Evolutionary conservation across 2,888 invertebrate species (phyloP).

Genomic region (Habroteleia sp.): DNA sequence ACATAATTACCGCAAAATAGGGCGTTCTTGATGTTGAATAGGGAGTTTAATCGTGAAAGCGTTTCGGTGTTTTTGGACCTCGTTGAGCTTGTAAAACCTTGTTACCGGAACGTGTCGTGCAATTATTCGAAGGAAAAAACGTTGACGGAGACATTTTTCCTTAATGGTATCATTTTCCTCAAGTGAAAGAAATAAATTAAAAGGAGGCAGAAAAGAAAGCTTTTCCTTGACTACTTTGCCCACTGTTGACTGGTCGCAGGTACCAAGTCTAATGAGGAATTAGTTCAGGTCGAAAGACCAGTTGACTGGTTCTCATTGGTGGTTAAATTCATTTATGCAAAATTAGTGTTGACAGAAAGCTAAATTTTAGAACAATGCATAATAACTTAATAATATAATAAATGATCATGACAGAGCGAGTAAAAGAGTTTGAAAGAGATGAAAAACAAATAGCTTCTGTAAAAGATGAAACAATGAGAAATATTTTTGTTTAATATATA

Average conservation of each 20-base stretch:
- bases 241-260: not conserved
- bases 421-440: no score
- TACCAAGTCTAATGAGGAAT: not conserved
- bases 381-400: no score
- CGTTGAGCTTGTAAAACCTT: conserved; percentile 65
- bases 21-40: conserved; percentile 55
- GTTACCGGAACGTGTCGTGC: conserved; percentile 25
- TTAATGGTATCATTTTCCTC: conserved; percentile 49
- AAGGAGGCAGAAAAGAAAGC: conserved; percentile 48
- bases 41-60: conserved; percentile 51
- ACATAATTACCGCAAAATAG: conserved; percentile 76
- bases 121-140: conserved; percentile 39
- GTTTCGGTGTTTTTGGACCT: conserved; percentile 68
- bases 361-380: no score
- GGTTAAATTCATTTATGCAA: not conserved
- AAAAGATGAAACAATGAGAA: no score
- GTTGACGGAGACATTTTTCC: conserved; percentile 26
- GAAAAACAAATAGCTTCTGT: no score
- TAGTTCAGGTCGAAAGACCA: not conserved
- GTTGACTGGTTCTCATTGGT: not conserved
- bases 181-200: conserved; percentile 32
- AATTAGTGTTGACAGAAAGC: no score
- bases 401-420: no score
- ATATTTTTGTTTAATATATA: no score
- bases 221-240: conserved; percentile 30